Conservation (phyloP, 2,113 vertebrate genomes). For the Mastomys coucha region DNA sequence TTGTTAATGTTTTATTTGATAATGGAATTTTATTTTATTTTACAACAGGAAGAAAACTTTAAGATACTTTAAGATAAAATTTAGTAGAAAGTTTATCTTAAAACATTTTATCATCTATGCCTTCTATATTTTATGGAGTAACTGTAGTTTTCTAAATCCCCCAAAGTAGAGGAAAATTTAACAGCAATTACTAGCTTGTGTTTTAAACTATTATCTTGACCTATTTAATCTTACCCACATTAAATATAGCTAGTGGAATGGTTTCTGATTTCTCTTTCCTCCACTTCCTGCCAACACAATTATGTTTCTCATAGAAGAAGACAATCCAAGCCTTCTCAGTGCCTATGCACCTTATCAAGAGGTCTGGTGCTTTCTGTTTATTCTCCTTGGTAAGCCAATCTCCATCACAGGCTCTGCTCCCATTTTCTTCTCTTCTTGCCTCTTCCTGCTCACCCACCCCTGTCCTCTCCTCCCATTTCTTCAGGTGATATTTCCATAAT, state of each 20-base stretch:
- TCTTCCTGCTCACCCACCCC: rapidly evolving
- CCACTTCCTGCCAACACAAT: background rate
- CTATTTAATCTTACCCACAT: background rate
- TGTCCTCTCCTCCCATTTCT: background rate
- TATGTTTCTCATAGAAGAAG: background rate
- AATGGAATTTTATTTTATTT: constrained; percentile 1
- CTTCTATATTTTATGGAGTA: background rate
- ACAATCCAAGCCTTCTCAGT: background rate
- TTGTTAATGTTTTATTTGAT: background rate
- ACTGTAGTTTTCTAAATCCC: background rate
- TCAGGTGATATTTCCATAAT: background rate
- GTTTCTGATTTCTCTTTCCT: background rate
- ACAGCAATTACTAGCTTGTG: background rate
- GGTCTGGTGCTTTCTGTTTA: background rate
- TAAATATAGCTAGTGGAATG: background rate
- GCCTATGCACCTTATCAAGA: background rate
- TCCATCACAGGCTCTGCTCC: background rate
- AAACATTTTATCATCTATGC: background rate
- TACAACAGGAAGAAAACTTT: background rate
- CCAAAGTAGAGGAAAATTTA: background rate
- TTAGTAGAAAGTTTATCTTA: background rate
- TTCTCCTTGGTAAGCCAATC: background rate
- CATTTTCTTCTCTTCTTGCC: too few relatives aligned
- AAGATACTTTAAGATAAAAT: constrained; percentile 26
- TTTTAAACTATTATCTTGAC: background rate